Evolutionary conservation across 2,888 invertebrate genomes (phyloP).

Genomic region (Venustoraphidia nigricollis): DNA sequence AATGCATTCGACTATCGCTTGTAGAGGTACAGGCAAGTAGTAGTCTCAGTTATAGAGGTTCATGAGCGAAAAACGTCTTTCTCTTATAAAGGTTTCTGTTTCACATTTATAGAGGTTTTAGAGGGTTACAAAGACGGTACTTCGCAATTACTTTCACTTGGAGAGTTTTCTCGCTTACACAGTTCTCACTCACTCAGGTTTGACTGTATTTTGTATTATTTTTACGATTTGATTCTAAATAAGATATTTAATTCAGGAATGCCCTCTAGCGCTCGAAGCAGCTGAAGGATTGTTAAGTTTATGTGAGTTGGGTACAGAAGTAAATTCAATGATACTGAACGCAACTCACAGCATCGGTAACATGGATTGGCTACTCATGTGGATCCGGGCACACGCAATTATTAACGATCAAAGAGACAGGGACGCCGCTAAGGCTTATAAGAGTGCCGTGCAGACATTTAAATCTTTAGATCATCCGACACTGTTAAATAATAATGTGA

Average conservation of each 20-base stretch:
- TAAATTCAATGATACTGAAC: conserved; percentile 53
- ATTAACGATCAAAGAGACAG: conserved; percentile 50
- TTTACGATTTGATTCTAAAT: neutral
- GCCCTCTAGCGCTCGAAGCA: conserved; percentile 61
- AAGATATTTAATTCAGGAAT: conserved; percentile 28
- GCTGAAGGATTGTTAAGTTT: conserved; percentile 54
- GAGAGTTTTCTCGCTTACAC: too few relatives aligned
- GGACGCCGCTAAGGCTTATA: conserved; percentile 50
- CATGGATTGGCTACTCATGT: conserved; percentile 39
- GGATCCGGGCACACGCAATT: conserved; percentile 48
- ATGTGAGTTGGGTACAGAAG: conserved; percentile 58
- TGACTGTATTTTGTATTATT: neutral
- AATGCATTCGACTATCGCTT: too few relatives aligned
- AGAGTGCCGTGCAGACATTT: conserved; percentile 47
- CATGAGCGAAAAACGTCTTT: too few relatives aligned
- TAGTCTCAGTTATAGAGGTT: too few relatives aligned
- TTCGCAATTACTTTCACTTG: too few relatives aligned
- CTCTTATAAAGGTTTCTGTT: too few relatives aligned
- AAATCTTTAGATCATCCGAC: conserved; percentile 49
- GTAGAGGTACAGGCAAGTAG: too few relatives aligned
- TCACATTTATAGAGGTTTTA: too few relatives aligned
- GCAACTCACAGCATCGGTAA: conserved; percentile 18
- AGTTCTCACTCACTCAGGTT: too few relatives aligned
- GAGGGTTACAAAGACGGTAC: too few relatives aligned
- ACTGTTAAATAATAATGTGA: conserved; percentile 48